Base-by-base conservation (phyloP, 1,140 invertebrate genomes). In the Caenorhabditis briggsae region DNA sequence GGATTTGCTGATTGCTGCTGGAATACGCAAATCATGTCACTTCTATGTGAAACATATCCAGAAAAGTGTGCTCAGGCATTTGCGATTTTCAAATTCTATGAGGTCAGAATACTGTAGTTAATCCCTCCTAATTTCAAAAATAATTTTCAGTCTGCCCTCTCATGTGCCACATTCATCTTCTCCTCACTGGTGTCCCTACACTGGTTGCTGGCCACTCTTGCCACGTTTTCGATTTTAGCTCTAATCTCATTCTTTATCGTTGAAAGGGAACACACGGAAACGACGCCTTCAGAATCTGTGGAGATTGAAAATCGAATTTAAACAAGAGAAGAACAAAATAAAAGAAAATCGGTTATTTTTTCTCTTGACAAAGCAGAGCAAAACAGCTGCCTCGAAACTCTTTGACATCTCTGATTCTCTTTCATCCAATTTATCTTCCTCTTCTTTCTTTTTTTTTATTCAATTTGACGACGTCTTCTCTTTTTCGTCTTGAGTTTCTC, bases 1-100 rank as follows among this genome's bases (percentile, higher is more conserved):
- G 97, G 97, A 16, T 95, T 98, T 89, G 97, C 96, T 2, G 97
- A 99, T 93, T 95, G 96, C 25, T 97, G 96, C 93, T 97, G 95
- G 93, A 98, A 98, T 90, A 99, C 97, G 58, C 90, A 98, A 55
- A 64, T 64, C 23, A 64, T 64, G 59, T 64, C 59, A 2, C 25
- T 64, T 9, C 59, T 64, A 3, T 64, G 84, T 85, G 64, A 48
- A 18, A 59, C 55, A 7, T 46, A 84, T 12, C 23, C 55, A 0
- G 33, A 48, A 16, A 25, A 16, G 18, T 43, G 50, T 84, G 56
- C 43, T 41, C 43, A 59, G n/a, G 48, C 82, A 8, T 56, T 84
- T 48, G 50, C 83, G 5, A 46, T 53, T 23, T 55, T 70, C 93
- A 98, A 97, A 93, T 98, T 98, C 92, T 95, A 95, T 48, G 96